Conservation (phyloP, 2,797 vertebrate species). For the Bovichtus variegatus region DNA sequence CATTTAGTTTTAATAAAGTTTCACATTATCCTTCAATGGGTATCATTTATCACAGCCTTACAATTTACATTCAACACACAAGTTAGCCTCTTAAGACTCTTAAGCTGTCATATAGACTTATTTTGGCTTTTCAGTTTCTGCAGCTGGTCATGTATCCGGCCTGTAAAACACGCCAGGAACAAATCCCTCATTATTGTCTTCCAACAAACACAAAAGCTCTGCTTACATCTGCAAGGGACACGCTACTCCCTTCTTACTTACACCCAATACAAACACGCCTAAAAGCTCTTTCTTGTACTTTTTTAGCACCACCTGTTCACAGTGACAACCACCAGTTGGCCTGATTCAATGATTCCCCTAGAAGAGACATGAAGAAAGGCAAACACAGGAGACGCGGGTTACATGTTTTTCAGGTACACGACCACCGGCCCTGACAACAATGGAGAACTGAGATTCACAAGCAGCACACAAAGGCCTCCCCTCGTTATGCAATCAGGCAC, state of each 20-base stretch:
- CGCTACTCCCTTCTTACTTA: not conserved
- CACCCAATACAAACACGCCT: not conserved
- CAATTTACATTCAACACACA: not conserved
- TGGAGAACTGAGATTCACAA: not conserved
- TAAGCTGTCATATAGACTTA: not conserved
- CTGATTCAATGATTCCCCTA: not conserved
- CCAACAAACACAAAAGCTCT: not conserved
- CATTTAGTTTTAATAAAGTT: not conserved
- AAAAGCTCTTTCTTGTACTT: not conserved
- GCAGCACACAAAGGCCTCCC: too few species aligned
- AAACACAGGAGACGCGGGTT: not conserved
- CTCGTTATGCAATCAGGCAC: not conserved
- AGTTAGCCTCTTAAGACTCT: not conserved
- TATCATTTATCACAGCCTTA: not conserved
- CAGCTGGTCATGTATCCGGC: not conserved
- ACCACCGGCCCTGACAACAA: not conserved
- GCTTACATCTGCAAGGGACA: not conserved
- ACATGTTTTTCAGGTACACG: not conserved
- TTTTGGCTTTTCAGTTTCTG: not conserved
- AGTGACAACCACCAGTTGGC: too few species aligned
- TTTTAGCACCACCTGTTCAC: not conserved
- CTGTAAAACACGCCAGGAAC: not conserved
- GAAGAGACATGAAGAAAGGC: not conserved
- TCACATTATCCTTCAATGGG: not conserved
- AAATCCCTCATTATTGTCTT: not conserved